Evolutionary conservation across 1,140 invertebrate species (phyloP).

Genomic region (Parapsyche elsis): DNA sequence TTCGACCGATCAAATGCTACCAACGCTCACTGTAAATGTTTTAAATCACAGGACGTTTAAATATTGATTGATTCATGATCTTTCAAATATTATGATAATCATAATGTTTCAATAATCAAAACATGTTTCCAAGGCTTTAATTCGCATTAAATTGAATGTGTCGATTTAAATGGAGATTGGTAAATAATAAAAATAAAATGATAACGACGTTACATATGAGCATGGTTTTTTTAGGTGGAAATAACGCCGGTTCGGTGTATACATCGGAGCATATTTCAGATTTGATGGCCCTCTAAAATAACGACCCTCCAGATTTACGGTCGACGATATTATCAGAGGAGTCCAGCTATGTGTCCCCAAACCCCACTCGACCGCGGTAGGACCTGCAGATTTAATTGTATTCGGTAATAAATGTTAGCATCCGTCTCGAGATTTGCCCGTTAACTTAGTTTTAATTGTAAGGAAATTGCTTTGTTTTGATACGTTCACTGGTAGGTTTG

Average conservation of each 20-base stretch:
- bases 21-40: no score
- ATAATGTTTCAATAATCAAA: no score
- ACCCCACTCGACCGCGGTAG: neutral
- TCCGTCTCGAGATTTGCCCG: constrained; percentile 17
- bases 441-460: neutral
- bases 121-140: no score
- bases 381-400: constrained; percentile 28
- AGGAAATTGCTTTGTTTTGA: neutral
- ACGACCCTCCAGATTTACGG: constrained; percentile 35
- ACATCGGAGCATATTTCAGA: constrained; percentile 17
- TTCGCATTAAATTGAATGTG: no score
- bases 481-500: neutral
- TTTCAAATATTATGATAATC: no score
- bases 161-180: no score
- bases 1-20: no score
- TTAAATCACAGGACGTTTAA: no score
- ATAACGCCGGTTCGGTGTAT: neutral
- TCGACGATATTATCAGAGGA: neutral
- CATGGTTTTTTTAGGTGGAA: no score
- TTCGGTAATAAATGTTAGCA: constrained; percentile 25
- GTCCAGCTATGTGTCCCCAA: neutral
- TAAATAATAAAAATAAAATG: no score
- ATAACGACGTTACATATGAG: no score
- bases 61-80: no score
- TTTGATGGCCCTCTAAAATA: constrained; percentile 38